These are phyloP conservation scores for Himalopsyche kuldschensis DNA, from an alignment of 2,888 invertebrate genomes.

Conservation along the genomic window DNA sequence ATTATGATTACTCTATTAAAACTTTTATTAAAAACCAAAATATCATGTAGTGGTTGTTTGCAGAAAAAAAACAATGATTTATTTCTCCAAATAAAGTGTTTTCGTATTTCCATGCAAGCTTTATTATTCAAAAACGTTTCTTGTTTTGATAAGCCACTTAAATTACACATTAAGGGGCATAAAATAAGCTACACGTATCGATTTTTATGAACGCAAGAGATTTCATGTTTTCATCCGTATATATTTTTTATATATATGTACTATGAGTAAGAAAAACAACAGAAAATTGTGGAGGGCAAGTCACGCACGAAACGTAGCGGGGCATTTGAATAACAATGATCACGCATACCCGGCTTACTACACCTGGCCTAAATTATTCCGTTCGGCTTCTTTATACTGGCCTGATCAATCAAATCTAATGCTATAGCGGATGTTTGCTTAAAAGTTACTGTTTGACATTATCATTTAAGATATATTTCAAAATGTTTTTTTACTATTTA, in stretches of 20 bases:
- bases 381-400: neutral
- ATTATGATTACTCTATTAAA: neutral
- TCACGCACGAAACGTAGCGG: neutral
- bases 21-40: neutral
- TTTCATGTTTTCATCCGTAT: neutral
- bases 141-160: neutral
- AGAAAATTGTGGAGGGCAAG: neutral
- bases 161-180: neutral
- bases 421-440: neutral
- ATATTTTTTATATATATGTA: neutral
- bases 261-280: neutral
- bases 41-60: neutral
- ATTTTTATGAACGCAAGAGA: neutral
- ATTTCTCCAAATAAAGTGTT: neutral
- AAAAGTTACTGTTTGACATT: neutral
- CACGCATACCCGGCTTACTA: neutral
- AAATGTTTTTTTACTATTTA: neutral
- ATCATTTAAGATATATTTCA: neutral
- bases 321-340: neutral
- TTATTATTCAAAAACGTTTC: neutral
- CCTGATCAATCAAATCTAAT: neutral
- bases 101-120: neutral
- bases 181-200: neutral
- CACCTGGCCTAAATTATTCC: neutral
- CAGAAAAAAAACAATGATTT: neutral